Conservation (phyloP, 92 coral and sea anemone species). For the Metridium senile region DNA sequence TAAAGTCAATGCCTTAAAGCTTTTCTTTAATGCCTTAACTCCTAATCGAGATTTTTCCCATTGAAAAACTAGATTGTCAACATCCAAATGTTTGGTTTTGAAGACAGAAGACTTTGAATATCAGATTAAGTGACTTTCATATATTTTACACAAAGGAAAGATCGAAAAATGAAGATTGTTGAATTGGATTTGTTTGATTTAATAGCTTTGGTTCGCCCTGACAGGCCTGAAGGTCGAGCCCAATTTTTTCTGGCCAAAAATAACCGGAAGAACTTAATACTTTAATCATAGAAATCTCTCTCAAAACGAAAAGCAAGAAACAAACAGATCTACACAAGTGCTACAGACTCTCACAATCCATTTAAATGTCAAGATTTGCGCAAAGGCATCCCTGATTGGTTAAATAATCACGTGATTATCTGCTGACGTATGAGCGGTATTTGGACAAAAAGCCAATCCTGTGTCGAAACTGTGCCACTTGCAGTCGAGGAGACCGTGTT, state of each 20-base stretch:
- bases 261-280: constrained; percentile 32
- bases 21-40: too few species aligned
- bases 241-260: constrained; percentile 9
- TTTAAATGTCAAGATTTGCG: constrained; percentile 11
- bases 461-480: neutral
- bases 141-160: neutral
- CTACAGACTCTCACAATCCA: constrained; percentile 13
- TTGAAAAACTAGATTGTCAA: too few species aligned
- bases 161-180: neutral
- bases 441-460: constrained; percentile 13
- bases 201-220: constrained; percentile 1
- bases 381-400: neutral
- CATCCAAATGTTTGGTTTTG: neutral
- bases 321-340: neutral
- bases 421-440: constrained; percentile 13
- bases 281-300: constrained; percentile 24
- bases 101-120: neutral
- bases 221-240: neutral
- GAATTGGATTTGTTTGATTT: constrained; percentile 4
- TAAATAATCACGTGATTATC: constrained; percentile 20
- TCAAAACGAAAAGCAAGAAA: constrained; percentile 12
- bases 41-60: too few species aligned
- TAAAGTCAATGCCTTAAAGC: too few species aligned
- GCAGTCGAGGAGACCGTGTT: neutral
- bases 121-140: neutral